Evolutionary conservation across 2,888 invertebrate genomes (phyloP).

Genomic region (Micoletzkya japonica): DNA sequence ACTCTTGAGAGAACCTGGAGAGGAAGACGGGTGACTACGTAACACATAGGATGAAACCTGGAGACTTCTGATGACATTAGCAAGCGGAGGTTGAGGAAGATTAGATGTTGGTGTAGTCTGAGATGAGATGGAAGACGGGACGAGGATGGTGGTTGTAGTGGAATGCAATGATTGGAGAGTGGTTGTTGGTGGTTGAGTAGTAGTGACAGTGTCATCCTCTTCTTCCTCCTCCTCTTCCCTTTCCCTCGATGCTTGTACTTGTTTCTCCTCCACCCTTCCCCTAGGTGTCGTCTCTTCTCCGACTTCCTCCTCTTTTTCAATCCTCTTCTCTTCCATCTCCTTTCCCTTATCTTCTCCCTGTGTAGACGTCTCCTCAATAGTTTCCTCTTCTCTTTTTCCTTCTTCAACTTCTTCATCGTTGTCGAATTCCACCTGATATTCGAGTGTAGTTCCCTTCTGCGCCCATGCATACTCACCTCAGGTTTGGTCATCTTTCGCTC

Average conservation of each 20-base stretch:
- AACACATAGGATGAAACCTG: no score
- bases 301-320: conserved; percentile 12
- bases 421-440: not conserved
- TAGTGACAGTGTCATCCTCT: not conserved
- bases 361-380: not conserved
- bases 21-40: not conserved
- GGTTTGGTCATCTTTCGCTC: no score
- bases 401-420: not conserved
- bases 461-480: no score
- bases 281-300: not conserved
- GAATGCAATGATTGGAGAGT: not conserved
- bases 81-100: no score
- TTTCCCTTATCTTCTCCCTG: not conserved
- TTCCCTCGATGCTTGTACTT: not conserved
- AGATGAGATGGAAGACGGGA: no score
- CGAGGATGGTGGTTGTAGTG: not conserved
- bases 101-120: no score
- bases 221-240: not conserved
- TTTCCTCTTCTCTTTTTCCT: no score
- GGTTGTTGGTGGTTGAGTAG: not conserved
- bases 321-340: not conserved
- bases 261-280: no score
- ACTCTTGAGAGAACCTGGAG: conserved; percentile 13
- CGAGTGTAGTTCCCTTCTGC: no score
- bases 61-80: no score